Conservation (phyloP, 1,140 invertebrate species). For the Argopecten irradians region DNA sequence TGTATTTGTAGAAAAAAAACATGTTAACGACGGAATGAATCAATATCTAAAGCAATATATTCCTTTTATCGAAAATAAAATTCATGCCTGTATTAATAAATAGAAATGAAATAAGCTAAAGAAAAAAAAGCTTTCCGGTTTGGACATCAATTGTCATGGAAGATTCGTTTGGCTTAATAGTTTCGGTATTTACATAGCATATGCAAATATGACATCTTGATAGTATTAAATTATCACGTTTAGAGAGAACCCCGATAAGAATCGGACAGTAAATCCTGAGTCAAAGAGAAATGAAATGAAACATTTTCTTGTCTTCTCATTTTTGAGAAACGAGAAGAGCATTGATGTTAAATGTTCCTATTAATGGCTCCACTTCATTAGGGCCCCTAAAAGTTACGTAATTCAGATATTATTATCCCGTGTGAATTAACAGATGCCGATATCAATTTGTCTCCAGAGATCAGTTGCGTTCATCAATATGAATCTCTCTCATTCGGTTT, state of each 20-base stretch:
- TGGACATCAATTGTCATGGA: too few species aligned
- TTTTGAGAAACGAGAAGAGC: background rate
- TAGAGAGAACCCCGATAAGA: background rate
- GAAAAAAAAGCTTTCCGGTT: too few species aligned
- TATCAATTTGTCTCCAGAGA: background rate
- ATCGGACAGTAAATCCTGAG: background rate
- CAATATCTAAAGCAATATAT: too few species aligned
- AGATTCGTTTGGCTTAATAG: too few species aligned
- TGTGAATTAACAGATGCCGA: background rate
- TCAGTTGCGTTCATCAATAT: background rate
- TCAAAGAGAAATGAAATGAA: background rate
- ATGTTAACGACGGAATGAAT: too few species aligned
- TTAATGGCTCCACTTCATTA: background rate
- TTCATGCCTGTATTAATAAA: too few species aligned
- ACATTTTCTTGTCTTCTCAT: background rate
- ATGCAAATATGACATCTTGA: background rate
- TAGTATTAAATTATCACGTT: background rate
- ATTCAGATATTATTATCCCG: background rate
- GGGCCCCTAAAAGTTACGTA: background rate
- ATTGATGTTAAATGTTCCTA: background rate
- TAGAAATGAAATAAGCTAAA: too few species aligned
- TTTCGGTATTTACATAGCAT: too few species aligned
- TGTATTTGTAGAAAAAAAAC: too few species aligned
- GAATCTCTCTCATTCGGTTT: background rate
- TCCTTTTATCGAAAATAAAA: too few species aligned